Evolutionary conservation across 2,797 vertebrate species (phyloP).

Genomic region (Liasis olivaceus): DNA sequence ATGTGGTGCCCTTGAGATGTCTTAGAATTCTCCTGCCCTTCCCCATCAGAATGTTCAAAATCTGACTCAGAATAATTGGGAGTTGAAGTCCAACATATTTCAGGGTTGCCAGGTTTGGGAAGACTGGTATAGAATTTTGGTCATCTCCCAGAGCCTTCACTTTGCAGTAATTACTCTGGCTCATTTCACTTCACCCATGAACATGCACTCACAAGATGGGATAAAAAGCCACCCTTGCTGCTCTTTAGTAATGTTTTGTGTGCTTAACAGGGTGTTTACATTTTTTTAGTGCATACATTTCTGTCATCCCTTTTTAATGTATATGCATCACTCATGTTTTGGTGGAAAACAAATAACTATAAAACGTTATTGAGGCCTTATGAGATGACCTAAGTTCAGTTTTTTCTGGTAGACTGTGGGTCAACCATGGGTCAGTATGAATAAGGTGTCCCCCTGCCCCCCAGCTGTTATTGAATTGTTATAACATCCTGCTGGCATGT

Average conservation of each 20-base stretch:
- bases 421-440: not conserved
- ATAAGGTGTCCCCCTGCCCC: not conserved
- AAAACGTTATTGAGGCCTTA: not conserved
- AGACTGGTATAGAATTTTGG: not conserved
- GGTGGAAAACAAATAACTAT: not conserved
- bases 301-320: not conserved
- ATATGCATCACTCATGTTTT: not conserved
- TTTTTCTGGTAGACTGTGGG: not conserved
- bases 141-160: not conserved
- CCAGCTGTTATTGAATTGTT: not conserved
- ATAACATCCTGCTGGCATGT: not conserved
- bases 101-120: not conserved
- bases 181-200: not conserved
- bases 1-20: not conserved
- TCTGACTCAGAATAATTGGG: not conserved
- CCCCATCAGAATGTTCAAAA: not conserved
- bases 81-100: not conserved
- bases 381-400: not conserved
- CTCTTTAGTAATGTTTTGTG: not conserved
- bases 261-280: not conserved
- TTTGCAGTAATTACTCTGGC: not conserved
- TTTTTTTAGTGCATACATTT: not conserved
- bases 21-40: not conserved
- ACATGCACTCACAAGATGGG: not conserved
- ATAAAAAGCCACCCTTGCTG: not conserved